Conservation (phyloP, 2,113 vertebrate genomes). For the Caranx ignobilis region DNA sequence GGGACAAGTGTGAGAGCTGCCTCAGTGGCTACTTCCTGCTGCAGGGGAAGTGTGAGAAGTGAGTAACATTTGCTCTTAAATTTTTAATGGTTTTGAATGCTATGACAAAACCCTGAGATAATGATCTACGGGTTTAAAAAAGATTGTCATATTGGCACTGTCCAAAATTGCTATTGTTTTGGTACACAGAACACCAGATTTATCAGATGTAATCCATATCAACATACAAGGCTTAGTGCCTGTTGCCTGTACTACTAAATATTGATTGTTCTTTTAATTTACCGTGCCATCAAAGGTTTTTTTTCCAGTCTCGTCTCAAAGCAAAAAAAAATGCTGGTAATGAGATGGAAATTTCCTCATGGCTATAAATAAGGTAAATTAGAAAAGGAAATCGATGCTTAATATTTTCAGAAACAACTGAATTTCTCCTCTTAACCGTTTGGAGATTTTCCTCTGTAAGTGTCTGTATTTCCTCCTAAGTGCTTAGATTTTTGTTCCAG, state of each 20-base stretch:
- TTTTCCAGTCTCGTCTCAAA: not conserved
- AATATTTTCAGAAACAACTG: no score
- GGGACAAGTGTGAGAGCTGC: constrained; percentile 93
- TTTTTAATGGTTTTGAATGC: not conserved
- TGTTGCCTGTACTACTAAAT: not conserved
- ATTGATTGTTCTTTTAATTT: no score
- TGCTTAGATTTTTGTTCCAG: not conserved
- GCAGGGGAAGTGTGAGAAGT: constrained; percentile 92
- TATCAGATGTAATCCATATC: not conserved
- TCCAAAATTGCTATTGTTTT: not conserved
- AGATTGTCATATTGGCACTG: not conserved
- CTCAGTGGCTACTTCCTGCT: constrained; percentile 92
- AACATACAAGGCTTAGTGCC: not conserved
- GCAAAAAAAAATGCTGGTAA: not conserved
- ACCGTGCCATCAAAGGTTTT: not conserved
- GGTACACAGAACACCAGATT: not conserved
- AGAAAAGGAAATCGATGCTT: not conserved
- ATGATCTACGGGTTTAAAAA: no score
- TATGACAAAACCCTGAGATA: no score
- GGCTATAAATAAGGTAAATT: not conserved
- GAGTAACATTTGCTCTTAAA: constrained; percentile 60
- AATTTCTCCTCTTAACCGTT: no score
- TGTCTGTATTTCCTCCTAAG: no score
- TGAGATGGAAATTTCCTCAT: not conserved
- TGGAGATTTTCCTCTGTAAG: no score